Evolutionary conservation across 2,797 vertebrate genomes (phyloP).

Genomic region (Cyclura pinguis): DNA sequence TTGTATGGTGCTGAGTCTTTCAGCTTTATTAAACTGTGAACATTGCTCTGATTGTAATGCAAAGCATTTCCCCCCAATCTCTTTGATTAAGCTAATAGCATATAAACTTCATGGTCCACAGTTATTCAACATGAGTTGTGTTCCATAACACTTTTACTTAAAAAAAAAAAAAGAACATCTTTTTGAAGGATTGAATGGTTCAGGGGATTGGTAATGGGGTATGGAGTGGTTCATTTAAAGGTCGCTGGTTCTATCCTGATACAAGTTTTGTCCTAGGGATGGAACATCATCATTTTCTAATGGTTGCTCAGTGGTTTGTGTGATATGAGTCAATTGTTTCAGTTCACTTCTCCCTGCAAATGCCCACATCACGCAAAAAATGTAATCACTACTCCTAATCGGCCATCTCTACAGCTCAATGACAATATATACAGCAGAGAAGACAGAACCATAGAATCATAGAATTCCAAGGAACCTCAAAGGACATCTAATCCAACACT

Average conservation of each 20-base stretch:
- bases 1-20: background rate
- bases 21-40: conserved; percentile 11
- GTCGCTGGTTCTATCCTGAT: conserved; percentile 51
- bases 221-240: conserved; percentile 57
- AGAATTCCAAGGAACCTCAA: background rate
- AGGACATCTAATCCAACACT: background rate
- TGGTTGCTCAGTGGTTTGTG: conserved; percentile 12
- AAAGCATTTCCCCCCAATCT: conserved; percentile 41
- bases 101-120: conserved; percentile 32
- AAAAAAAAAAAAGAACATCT: background rate
- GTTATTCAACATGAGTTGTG: conserved; percentile 41
- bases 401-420: conserved; percentile 70
- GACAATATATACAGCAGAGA: conserved; percentile 64
- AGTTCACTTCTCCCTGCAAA: conserved; percentile 53
- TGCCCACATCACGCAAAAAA: conserved; percentile 71
- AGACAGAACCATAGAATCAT: conserved; percentile 25
- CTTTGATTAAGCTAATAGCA: conserved; percentile 36
- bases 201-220: conserved; percentile 61
- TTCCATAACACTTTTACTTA: conserved; percentile 54
- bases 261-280: conserved; percentile 24
- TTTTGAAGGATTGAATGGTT: conserved; percentile 50
- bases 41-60: conserved; percentile 26
- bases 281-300: conserved; percentile 47
- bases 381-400: conserved; percentile 59
- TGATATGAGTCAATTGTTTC: conserved; percentile 72